Conservation (phyloP, 2,113 vertebrate genomes). For the Microcebus griseorufus region DNA sequence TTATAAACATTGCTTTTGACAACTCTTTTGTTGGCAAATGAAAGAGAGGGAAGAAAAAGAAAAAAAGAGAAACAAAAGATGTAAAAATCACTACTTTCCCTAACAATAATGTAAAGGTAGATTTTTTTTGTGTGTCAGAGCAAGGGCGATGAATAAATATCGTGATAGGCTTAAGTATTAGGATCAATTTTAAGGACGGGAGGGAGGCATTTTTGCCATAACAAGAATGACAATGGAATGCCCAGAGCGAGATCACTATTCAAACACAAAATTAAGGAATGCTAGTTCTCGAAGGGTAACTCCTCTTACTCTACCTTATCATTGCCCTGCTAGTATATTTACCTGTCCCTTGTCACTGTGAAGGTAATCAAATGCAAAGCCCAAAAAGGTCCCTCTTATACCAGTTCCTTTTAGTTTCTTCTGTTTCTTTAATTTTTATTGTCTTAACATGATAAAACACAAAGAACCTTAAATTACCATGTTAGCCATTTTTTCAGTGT, state of each 20-base stretch:
- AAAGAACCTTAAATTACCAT: not conserved
- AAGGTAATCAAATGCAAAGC: not conserved
- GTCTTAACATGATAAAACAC: not conserved
- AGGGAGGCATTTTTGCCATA: constrained; percentile 55
- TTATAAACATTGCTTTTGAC: constrained; percentile 94
- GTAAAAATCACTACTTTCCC: constrained; percentile 32
- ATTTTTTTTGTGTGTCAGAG: not conserved
- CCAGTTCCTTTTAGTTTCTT: not conserved
- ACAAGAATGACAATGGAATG: constrained; percentile 58
- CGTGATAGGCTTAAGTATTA: fast-evolving
- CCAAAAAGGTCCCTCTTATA: not conserved
- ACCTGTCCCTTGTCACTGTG: not conserved
- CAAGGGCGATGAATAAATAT: not conserved
- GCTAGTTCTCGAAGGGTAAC: not conserved
- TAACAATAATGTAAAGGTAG: not conserved
- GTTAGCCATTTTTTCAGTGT: not conserved
- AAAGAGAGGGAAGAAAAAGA: constrained; percentile 82
- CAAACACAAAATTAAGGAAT: constrained; percentile 8
- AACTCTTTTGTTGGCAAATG: constrained; percentile 88
- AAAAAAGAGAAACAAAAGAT: constrained; percentile 66
- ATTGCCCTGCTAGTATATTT: not conserved
- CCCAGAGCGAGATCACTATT: constrained; percentile 72
- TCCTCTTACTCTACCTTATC: not conserved
- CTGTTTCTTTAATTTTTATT: not conserved
- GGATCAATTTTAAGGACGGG: constrained; percentile 43